Evolutionary conservation across 1,140 invertebrate species (phyloP), one percentile per base, ranked within the genome.

Genomic region (Megalonaias nervosa): DNA sequence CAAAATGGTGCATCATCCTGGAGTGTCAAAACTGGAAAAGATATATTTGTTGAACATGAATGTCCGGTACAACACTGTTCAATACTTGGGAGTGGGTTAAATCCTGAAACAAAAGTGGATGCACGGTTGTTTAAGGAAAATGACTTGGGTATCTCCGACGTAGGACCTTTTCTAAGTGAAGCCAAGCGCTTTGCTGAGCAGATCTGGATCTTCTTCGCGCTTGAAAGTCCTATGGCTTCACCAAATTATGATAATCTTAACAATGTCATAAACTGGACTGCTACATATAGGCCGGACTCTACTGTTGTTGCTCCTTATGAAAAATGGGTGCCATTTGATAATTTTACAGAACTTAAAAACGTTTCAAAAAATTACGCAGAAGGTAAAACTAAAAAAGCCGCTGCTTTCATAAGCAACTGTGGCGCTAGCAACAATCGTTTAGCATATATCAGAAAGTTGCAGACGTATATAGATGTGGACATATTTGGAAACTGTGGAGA

Each of bases 271-370:
- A 99, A 99, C 91, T 98, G 97, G 97, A 99, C 97, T 19, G 96
- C 89, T 66, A 91, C 90, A 14, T 99, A 96, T 89, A 93, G 97
- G 57, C 93, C 94, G 6, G 97, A 99, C 88, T 98, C 97, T 31
- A 97, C 98, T 83, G 94, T 99, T 77, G 97, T 98, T 2, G 95
- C 97, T 1, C 98, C 98, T 0, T 99, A 99, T 87, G 97, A 93
- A 94, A 71, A 99, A 79, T 84, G 86, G 86, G 2, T 88, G 94
- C 48, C 89, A 92, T 83, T 67, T 26, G 57, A 81, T 17, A 75
- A 81, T 70, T n/a, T 64, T 60, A 60, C 66, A 17, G 16, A 56
- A 16, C 66, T 61, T 3, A 21, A 55, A 15, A 67, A 15, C n/a
- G 16, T 4, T 15, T 14, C 16, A 15, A 83, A 76, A 61, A 87